Conservation (phyloP, 2,888 invertebrate genomes). For the Antheraea assamensis region DNA sequence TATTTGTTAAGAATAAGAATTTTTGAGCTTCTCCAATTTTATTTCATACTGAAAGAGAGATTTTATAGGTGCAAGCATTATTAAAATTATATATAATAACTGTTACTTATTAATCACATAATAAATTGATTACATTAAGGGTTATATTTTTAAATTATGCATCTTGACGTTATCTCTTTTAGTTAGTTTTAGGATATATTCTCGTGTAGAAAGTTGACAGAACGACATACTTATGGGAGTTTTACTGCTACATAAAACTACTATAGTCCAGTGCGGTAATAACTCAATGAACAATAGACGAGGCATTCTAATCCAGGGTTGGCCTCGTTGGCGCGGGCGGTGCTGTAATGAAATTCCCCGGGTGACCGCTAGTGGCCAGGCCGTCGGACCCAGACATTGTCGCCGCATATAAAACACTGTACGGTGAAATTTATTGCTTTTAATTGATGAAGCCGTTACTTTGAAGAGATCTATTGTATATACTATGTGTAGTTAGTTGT, state of each 20-base stretch:
- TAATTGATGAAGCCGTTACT: neutral
- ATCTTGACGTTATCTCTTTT: too few species aligned
- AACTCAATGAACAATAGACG: constrained; percentile 74
- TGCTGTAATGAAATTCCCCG: constrained; percentile 74
- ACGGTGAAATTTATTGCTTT: neutral
- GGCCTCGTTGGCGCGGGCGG: constrained; percentile 39
- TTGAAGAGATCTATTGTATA: neutral
- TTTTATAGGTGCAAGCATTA: too few species aligned
- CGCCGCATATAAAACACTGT: constrained; percentile 10
- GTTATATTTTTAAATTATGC: too few species aligned
- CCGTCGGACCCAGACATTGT: constrained; percentile 19
- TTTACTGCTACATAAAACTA: constrained; percentile 35
- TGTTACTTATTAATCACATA: too few species aligned
- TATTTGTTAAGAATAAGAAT: too few species aligned
- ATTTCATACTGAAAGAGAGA: too few species aligned
- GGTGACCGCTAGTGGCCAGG: constrained; percentile 42
- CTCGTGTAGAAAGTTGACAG: neutral
- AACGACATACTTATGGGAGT: neutral
- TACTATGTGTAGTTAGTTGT: neutral
- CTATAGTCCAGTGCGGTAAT: constrained; percentile 51
- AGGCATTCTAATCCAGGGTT: constrained; percentile 63
- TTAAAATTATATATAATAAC: too few species aligned
- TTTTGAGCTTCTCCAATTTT: too few species aligned
- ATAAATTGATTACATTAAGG: too few species aligned
- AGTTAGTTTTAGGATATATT: neutral